Evolutionary conservation across 2,888 invertebrate genomes (phyloP).

Genomic region (Ophion ventricosus): DNA sequence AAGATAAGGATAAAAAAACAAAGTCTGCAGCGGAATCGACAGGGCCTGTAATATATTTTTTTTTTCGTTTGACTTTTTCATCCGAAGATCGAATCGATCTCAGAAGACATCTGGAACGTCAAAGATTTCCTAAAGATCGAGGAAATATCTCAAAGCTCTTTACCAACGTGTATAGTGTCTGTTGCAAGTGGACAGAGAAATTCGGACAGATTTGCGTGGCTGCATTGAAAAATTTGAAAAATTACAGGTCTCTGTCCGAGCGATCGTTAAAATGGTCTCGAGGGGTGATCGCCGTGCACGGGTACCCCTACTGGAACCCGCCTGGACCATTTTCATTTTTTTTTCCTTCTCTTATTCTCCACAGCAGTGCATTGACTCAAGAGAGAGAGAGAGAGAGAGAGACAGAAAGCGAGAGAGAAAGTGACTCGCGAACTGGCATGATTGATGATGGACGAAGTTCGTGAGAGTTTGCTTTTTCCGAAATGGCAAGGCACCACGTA

Average conservation of each 20-base stretch:
- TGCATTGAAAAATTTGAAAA: slow-evolving; percentile 4
- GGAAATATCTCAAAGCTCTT: no score
- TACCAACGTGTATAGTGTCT: no score
- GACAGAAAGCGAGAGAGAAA: not conserved
- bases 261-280: slow-evolving; percentile 4
- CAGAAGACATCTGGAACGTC: no score
- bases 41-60: no score
- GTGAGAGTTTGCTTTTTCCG: slow-evolving; percentile 9
- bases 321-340: slow-evolving; percentile 2
- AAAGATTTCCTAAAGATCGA: no score
- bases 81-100: no score
- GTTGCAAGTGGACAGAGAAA: not conserved
- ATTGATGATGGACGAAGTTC: slow-evolving; percentile 24
- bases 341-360: not conserved
- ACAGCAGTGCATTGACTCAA: not conserved
- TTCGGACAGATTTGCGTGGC: not conserved
- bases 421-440: not conserved
- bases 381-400: not conserved
- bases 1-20: no score
- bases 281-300: not conserved
- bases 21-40: no score
- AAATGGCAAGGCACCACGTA: slow-evolving; percentile 9
- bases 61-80: no score
- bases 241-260: not conserved
- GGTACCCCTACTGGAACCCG: not conserved